Base-by-base conservation (phyloP, 1,140 invertebrate species). In the Uloborus diversus region DNA sequence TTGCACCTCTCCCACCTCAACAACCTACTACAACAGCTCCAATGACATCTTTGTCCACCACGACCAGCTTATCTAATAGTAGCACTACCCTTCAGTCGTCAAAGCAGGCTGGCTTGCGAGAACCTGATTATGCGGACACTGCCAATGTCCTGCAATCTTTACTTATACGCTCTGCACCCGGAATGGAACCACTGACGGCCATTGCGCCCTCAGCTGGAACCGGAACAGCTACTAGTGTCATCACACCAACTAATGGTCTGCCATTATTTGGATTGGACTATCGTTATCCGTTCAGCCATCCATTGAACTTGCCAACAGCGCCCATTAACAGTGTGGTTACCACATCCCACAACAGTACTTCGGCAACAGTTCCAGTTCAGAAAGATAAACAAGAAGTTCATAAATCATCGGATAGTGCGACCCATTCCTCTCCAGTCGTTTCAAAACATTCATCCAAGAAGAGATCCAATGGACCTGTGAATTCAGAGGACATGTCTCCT, bases 81-180 rank as follows among this genome's bases (percentile, higher is more conserved):
- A 25, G 17, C 2, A 7, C 42, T 3, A n/a, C n/a, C 11, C 14
- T 65, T 9, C 28, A 78, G 4, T n/a, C n/a, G n/a, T n/a, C n/a
- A n/a, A n/a, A n/a, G n/a, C n/a, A n/a, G n/a, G n/a, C n/a, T n/a
- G n/a, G n/a, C n/a, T n/a, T n/a, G n/a, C 61, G 73, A 3, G 73
- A 78, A 30, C 30, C 73, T 0, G 73, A 78, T 3, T 66, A 65
- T 57, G 64, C 64, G 0, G 64, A 65, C 35, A 66, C 73, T 7
- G 35, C 73, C 4, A 78, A 78, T 28, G 76, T 79, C 27, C 53
- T 79, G 49, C 76, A 79, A 37, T 69, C 76, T 7, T 47, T 79
- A 20, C 65, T 79, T 13, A 51, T 69, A 0, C 32, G 76, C 4
- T 35, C 76, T 32, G 64, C 73, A 2, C 27, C 56, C 5, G 28